These are phyloP conservation scores for Drosophila mayaguana DNA, from an alignment of 2,888 invertebrate genomes.

Conservation along the genomic window DNA sequence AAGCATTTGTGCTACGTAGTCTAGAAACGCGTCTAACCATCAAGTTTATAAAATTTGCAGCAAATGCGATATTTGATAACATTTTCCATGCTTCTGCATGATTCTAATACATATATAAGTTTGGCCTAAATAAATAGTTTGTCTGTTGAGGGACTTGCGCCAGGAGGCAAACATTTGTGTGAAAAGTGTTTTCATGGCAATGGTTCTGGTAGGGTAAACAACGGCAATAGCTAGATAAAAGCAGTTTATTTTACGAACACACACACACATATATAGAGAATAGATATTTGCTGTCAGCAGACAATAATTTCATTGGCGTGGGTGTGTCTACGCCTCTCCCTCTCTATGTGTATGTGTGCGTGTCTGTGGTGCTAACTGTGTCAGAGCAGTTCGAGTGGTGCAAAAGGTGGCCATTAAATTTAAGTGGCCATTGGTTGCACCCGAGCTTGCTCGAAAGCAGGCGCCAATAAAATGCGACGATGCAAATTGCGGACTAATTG, in stretches of 20 bases:
- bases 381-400: slow-evolving; percentile 24
- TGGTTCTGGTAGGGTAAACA: slow-evolving; percentile 15
- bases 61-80: slow-evolving; percentile 43
- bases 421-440: slow-evolving; percentile 34
- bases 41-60: slow-evolving; percentile 28
- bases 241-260: slow-evolving; percentile 58
- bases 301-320: slow-evolving; percentile 19
- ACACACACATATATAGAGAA: not conserved
- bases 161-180: slow-evolving; percentile 15
- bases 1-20: not conserved
- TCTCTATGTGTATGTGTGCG: not conserved
- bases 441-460: not conserved
- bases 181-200: slow-evolving; percentile 26
- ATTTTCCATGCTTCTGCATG: slow-evolving; percentile 39
- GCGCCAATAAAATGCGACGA: slow-evolving; percentile 27
- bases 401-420: slow-evolving; percentile 42
- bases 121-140: slow-evolving; percentile 60
- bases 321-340: not conserved
- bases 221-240: slow-evolving; percentile 51
- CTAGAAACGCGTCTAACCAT: slow-evolving; percentile 17
- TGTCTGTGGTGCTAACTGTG: slow-evolving; percentile 21
- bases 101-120: slow-evolving; percentile 29
- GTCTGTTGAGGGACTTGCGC: slow-evolving; percentile 2
- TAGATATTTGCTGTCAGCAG: slow-evolving; percentile 6
- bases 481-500: slow-evolving; percentile 60